Base-by-base conservation (phyloP, 2,888 invertebrate species). In the Cantharis nigra region DNA sequence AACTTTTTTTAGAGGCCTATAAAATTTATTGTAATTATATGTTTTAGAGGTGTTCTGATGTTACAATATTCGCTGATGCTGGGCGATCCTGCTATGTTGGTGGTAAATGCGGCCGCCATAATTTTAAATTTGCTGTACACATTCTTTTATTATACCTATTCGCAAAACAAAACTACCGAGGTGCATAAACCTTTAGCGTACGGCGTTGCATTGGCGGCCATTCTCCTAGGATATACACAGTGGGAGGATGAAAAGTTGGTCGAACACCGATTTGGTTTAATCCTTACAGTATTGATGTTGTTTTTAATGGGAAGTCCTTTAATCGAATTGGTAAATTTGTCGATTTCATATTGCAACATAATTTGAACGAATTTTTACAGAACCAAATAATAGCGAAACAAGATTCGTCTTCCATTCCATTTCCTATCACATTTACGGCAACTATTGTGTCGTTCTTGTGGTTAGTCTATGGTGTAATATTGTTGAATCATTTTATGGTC, bases 321-420 rank as follows among this genome's bases (percentile, higher is more conserved):
- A 3, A 88, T 94, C 16, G 91, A 91, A 84, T 85, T 95, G 84
- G 94, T 94, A 85, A 4, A 11, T 49, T 9, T 49, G 49, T 1
- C 2, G n/a, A n/a, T 49, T 49, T 49, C 49, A 49, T 7, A 4
- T n/a, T 49, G 49, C n/a, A 49, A 49, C 4, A 49, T 7, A 2
- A 49, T 49, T 9, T 30, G 28, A 67, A 16, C 63, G 18, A 16
- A 16, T 18, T 81, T 75, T 90, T 90, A 72, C 90, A 96, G 96
- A 91, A 91, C 82, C 91, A 94, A 76, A 94, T 98, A 74, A 92
- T 98, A 33, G 90, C 90, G 84, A 94, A 94, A 14, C 93, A 95
- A 89, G 96, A 95, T 87, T 96, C 97, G 0, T 96, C 94, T 79
- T 93, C 93, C 62, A 90, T 98, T 88, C 97, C 98, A 5, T 96